phyloP scores from a whole-genome alignment of 2,113 vertebrate species.

The Hydropotes inermis region DNA sequence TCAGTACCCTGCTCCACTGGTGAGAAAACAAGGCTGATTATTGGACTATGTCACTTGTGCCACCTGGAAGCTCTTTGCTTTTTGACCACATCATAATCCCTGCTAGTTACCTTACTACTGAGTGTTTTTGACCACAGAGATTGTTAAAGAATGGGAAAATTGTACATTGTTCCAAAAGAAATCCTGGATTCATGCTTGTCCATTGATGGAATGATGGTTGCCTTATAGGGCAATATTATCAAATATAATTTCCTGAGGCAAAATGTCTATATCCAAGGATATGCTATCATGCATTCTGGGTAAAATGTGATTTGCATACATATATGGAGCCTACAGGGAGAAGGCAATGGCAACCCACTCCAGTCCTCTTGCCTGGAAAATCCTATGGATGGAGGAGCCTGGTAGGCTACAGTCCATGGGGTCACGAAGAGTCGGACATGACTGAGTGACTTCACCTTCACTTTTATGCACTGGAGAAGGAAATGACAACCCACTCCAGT shows the following conservation, averaged over 20 bases:
- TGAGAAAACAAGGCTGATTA: neutral
- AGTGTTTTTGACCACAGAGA: neutral
- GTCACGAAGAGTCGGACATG: no score
- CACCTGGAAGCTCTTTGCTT: neutral
- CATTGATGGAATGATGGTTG: neutral
- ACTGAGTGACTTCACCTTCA: no score
- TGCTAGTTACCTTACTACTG: neutral
- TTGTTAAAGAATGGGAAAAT: neutral
- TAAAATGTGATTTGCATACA: neutral
- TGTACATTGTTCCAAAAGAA: neutral
- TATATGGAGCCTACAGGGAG: neutral
- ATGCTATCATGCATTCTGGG: neutral
- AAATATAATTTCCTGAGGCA: neutral
- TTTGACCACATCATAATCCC: neutral
- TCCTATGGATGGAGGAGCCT: no score
- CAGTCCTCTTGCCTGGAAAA: no score
- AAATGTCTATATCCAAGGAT: neutral
- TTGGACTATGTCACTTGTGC: neutral
- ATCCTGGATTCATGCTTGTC: neutral
- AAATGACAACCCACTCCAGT: no score
- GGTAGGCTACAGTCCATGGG: no score
- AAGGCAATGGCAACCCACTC: no score
- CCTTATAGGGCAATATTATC: neutral
- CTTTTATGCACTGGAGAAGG: no score
- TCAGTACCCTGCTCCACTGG: neutral